These are phyloP conservation scores for Tachyglossus aculeatus DNA, from an alignment of 2,797 vertebrate genomes.

Conservation along the genomic window DNA sequence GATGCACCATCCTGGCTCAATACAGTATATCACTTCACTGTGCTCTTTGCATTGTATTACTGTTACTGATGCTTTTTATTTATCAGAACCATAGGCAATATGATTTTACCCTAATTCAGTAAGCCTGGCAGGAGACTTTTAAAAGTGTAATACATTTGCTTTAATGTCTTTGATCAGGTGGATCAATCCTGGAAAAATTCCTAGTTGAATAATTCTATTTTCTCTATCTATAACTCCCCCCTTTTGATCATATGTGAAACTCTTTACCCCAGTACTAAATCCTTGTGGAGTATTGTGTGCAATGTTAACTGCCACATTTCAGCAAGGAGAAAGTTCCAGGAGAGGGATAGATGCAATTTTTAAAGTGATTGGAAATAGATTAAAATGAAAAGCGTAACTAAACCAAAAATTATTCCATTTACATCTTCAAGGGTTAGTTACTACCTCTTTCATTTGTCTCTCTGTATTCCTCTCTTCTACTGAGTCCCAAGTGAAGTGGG, in stretches of 20 bases:
- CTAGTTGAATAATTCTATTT: constrained; percentile 66
- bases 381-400: no score
- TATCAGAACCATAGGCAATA: constrained; percentile 62
- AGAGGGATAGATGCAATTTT: no score
- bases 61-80: constrained; percentile 69
- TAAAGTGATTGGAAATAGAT: no score
- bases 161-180: constrained; percentile 65
- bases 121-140: constrained; percentile 57
- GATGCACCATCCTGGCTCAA: constrained; percentile 37
- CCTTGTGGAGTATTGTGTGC: constrained; percentile 8
- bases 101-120: constrained; percentile 63
- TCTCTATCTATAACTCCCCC: constrained; percentile 56
- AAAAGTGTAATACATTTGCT: constrained; percentile 62
- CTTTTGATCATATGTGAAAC: constrained; percentile 38
- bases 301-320: no score
- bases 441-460: no score
- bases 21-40: constrained; percentile 54
- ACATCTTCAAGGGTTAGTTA: no score
- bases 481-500: no score
- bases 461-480: no score
- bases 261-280: constrained; percentile 42
- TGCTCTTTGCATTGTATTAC: constrained; percentile 55
- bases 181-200: constrained; percentile 57
- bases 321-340: no score
- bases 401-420: no score